Conservation (phyloP, 2,888 invertebrate genomes). For the Epinotia bilunana region DNA sequence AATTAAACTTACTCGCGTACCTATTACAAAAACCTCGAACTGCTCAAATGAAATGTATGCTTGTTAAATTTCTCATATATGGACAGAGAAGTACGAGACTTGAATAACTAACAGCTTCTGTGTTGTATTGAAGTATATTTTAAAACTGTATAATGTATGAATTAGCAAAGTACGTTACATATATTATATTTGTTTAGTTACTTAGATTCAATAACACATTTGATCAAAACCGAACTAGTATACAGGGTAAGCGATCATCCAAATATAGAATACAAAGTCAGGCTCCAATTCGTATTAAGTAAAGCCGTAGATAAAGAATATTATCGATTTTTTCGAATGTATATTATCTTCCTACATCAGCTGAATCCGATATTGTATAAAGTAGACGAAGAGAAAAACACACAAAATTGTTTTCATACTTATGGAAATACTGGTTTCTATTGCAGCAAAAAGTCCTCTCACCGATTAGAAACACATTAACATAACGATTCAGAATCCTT, state of each 20-base stretch:
- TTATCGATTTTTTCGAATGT: too few relatives aligned
- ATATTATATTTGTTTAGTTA: neutral
- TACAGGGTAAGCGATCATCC: neutral
- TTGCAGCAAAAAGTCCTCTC: conserved; percentile 24
- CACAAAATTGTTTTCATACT: neutral
- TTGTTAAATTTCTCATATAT: conserved; percentile 49
- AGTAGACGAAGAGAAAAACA: neutral
- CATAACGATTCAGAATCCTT: conserved; percentile 45
- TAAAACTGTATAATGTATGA: neutral
- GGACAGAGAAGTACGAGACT: conserved; percentile 32
- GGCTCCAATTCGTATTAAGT: neutral
- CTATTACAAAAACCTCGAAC: conserved; percentile 10
- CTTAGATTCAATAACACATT: neutral
- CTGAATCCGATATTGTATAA: neutral
- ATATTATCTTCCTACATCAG: neutral
- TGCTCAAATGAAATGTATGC: conserved; percentile 31
- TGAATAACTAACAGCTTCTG: conserved; percentile 9
- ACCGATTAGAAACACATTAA: conserved; percentile 40
- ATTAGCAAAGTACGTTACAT: neutral
- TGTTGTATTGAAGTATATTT: neutral
- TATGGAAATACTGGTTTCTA: conserved; percentile 38
- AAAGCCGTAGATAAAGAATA: too few relatives aligned
- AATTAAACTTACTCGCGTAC: conserved; percentile 9
- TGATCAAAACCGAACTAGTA: neutral
- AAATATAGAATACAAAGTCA: neutral